Conservation (phyloP, 2,888 invertebrate species). For the Synanthedon andrenaeformis region DNA sequence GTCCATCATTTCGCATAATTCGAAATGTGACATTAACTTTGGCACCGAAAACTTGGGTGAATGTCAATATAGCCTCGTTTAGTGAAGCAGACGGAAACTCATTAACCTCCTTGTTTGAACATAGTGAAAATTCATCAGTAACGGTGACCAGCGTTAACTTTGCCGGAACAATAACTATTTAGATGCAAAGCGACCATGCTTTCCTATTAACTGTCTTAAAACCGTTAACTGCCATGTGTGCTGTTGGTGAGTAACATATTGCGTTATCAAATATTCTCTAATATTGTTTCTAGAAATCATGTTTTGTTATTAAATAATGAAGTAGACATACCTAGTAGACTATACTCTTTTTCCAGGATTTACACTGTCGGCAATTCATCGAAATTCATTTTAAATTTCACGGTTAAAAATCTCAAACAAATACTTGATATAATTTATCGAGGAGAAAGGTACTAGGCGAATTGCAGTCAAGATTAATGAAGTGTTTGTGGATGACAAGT, state of each 20-base stretch:
- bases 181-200: not conserved
- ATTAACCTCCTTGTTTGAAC: slow-evolving; percentile 15
- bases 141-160: slow-evolving; percentile 7
- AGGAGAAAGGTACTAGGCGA: slow-evolving; percentile 13
- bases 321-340: no score
- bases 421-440: not conserved
- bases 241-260: no score
- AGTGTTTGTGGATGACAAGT: slow-evolving; percentile 12
- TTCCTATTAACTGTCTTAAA: not conserved
- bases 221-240: not conserved
- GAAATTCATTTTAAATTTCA: no score
- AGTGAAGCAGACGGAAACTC: slow-evolving; percentile 4
- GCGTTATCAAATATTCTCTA: no score
- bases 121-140: slow-evolving; percentile 13
- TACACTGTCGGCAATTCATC: no score
- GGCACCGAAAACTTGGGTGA: not conserved
- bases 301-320: no score
- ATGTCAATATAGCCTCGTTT: not conserved
- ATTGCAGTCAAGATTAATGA: slow-evolving; percentile 15
- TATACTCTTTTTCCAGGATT: no score
- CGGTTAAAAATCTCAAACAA: no score
- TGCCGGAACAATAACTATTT: not conserved
- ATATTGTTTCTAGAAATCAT: no score
- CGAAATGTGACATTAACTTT: no score
- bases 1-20: no score